Conservation (phyloP, 2,113 vertebrate species). For the Ochotona curzoniae region DNA sequence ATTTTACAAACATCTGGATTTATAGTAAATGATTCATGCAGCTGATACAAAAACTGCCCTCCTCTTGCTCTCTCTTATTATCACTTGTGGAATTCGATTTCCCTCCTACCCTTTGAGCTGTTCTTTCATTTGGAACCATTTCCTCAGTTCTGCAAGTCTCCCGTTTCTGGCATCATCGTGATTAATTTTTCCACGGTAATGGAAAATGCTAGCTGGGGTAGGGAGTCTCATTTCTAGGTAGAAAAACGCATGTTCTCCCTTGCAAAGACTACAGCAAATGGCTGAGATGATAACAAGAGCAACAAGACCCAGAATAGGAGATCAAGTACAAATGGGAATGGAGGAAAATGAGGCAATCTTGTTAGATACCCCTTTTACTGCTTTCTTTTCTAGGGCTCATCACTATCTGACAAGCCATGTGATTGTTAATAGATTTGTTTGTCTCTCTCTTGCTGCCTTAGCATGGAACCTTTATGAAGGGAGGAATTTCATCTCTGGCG, state of each 20-base stretch:
- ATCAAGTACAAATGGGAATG: background rate
- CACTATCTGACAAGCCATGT: background rate
- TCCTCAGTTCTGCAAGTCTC: slow-evolving; percentile 78
- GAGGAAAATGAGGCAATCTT: background rate
- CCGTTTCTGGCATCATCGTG: slow-evolving; percentile 60
- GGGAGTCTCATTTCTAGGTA: slow-evolving; percentile 26
- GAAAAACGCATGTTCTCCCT: slow-evolving; percentile 26
- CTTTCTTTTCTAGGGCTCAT: background rate
- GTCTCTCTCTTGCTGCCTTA: background rate
- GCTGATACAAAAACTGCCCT: slow-evolving; percentile 80
- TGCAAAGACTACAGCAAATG: background rate
- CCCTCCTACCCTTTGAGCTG: slow-evolving; percentile 83
- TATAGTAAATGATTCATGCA: slow-evolving; percentile 86
- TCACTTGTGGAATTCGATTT: slow-evolving; percentile 88
- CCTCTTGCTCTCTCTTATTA: slow-evolving; percentile 85
- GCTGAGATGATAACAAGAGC: background rate
- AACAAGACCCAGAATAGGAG: background rate
- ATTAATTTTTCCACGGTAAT: slow-evolving; percentile 49
- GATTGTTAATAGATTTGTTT: background rate
- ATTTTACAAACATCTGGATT: slow-evolving; percentile 87
- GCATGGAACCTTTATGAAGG: background rate
- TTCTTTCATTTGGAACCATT: slow-evolving; percentile 84
- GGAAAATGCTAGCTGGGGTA: slow-evolving; percentile 6
- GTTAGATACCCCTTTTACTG: background rate
- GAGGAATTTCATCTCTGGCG: background rate